Conservation (phyloP, 2,888 invertebrate genomes). For the Lochmaea crataegi region DNA sequence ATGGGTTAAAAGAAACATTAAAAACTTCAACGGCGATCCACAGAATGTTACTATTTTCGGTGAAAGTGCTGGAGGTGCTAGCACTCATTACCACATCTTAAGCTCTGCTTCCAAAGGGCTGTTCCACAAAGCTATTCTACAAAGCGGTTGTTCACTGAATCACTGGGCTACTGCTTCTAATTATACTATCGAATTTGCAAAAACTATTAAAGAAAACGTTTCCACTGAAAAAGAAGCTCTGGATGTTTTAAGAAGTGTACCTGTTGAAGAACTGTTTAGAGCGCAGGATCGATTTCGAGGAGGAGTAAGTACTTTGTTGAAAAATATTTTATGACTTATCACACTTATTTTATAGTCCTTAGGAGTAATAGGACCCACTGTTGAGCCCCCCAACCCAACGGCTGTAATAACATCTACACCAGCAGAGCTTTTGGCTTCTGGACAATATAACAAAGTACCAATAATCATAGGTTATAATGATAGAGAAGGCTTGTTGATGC, state of each 20-base stretch:
- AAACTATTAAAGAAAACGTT: constrained; percentile 46
- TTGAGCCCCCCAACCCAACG: constrained; percentile 33
- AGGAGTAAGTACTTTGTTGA: constrained; percentile 34
- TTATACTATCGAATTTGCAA: constrained; percentile 38
- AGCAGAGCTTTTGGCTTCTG: constrained; percentile 18
- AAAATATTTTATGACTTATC: too few species aligned
- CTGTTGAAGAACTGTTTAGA: constrained; percentile 42
- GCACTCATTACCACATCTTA: constrained; percentile 41
- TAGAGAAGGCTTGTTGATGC: constrained; percentile 55
- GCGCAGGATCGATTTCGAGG: constrained; percentile 46
- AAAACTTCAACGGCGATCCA: constrained; percentile 53
- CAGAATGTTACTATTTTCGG: constrained; percentile 60
- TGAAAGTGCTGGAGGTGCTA: constrained; percentile 41
- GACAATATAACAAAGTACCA: constrained; percentile 57
- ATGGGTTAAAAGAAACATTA: constrained; percentile 68
- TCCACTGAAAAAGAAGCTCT: constrained; percentile 49
- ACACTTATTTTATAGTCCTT: neutral
- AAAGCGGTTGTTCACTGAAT: constrained; percentile 53
- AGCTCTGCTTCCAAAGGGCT: constrained; percentile 47
- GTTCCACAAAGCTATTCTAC: constrained; percentile 51
- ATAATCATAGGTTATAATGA: constrained; percentile 58
- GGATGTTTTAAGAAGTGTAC: constrained; percentile 42
- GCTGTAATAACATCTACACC: constrained; percentile 21
- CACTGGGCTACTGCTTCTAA: constrained; percentile 47
- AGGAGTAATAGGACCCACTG: constrained; percentile 4